Evolutionary conservation across 2,113 vertebrate genomes (phyloP).

Genomic region (Acanthisitta chloris): DNA sequence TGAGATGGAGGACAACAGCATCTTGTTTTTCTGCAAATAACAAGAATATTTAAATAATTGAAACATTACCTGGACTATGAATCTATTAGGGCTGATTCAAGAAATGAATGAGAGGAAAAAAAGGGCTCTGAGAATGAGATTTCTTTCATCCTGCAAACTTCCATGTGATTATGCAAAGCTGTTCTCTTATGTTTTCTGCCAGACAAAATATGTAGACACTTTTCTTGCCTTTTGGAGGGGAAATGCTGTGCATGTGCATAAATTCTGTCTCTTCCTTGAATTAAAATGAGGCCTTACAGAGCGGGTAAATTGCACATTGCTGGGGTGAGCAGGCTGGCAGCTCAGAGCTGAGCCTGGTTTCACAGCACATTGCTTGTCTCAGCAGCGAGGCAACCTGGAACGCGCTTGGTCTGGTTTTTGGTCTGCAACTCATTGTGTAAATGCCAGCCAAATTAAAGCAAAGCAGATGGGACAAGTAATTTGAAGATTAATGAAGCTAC

Average conservation of each 20-base stretch:
- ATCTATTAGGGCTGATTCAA: neutral
- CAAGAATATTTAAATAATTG: neutral
- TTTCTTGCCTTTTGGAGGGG: constrained; percentile 41
- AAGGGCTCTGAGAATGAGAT: neutral
- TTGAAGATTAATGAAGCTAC: constrained; percentile 60
- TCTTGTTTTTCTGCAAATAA: constrained; percentile 8
- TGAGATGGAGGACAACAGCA: neutral
- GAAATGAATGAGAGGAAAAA: neutral
- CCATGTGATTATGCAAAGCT: constrained; percentile 40
- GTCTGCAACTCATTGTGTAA: constrained; percentile 43
- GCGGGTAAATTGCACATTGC: neutral
- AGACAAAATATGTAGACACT: constrained; percentile 52
- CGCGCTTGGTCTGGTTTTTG: constrained; percentile 40
- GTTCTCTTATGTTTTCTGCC: constrained; percentile 35
- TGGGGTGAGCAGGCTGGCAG: neutral
- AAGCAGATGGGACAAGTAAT: constrained; percentile 64
- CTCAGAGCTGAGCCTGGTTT: neutral
- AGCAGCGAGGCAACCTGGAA: constrained; percentile 32
- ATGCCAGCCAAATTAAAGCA: constrained; percentile 68
- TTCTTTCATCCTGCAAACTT: constrained; percentile 20
- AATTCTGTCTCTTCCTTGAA: constrained; percentile 17
- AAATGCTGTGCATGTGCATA: constrained; percentile 38
- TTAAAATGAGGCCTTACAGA: constrained; percentile 26
- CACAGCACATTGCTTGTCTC: constrained; percentile 47
- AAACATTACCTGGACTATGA: neutral